These are phyloP conservation scores for Colossoma macropomum DNA, from an alignment of 2,113 vertebrate genomes.

Conservation along the genomic window DNA sequence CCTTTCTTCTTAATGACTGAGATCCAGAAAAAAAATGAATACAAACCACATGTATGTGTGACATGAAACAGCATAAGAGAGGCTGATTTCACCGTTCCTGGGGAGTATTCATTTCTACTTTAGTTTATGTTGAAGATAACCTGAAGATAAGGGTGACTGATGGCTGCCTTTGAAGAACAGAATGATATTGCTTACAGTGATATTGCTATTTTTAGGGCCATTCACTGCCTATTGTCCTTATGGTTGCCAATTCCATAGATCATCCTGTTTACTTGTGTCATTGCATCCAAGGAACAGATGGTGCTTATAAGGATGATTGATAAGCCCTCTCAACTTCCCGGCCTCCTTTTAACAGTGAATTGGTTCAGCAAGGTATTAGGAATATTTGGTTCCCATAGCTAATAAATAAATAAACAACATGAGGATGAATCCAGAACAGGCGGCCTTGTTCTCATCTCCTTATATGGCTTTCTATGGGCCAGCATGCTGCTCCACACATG, in stretches of 20 bases:
- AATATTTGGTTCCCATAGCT: slow-evolving; percentile 36
- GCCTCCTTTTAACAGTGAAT: slow-evolving; percentile 36
- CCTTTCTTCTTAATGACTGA: slow-evolving; percentile 34
- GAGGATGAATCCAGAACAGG: slow-evolving; percentile 27
- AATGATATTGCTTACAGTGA: slow-evolving; percentile 32
- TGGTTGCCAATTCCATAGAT: slow-evolving; percentile 49
- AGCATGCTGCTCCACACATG: slow-evolving; percentile 31
- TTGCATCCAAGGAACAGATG: slow-evolving; percentile 51
- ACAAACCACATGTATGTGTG: slow-evolving; percentile 20
- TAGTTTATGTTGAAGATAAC: slow-evolving; percentile 30
- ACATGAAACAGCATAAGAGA: not conserved
- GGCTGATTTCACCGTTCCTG: not conserved
- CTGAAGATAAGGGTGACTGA: slow-evolving; percentile 9
- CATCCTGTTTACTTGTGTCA: slow-evolving; percentile 56
- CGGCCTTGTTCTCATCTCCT: slow-evolving; percentile 34
- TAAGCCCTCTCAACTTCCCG: slow-evolving; percentile 36
- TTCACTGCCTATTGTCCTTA: slow-evolving; percentile 43
- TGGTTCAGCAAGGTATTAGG: slow-evolving; percentile 38
- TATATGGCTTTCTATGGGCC: slow-evolving; percentile 42
- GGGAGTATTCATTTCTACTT: not conserved
- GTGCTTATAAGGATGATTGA: slow-evolving; percentile 48
- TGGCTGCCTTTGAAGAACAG: slow-evolving; percentile 20
- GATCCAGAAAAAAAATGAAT: slow-evolving; percentile 23
- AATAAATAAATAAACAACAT: slow-evolving; percentile 54
- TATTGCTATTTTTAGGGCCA: slow-evolving; percentile 38